Base-by-base conservation (phyloP, 1,140 invertebrate genomes). In the Centruroides vittatus region DNA sequence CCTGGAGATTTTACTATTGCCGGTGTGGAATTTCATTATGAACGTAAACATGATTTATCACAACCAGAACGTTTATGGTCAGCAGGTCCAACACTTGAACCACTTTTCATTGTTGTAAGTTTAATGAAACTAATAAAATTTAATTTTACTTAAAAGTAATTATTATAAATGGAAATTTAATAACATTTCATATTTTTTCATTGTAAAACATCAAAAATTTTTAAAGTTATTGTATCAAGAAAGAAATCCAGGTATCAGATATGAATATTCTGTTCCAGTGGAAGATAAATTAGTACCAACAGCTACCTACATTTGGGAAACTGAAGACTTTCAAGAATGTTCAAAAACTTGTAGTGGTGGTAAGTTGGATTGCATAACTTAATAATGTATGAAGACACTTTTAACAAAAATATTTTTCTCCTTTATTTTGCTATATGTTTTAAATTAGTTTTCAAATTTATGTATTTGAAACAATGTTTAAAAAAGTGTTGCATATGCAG, bases 241-340 rank as follows among this genome's bases (percentile, higher is more conserved):
- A 70, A 76, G 75, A 35, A 92, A 92, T 67, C 83, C 87, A 1
- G 91, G 90, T 0, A 82, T 97, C 5, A 75, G 85, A 60, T 96
- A 94, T 72, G 88, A 95, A 70, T 98, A 95, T 76, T 94, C 89
- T 64, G 78, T 95, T 34, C 89, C 89, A 0, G 82, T 82, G 51
- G 81, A 80, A 35, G 74, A 85, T 5, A 81, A 82, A 7, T 48
- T 35, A 3, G 79, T 82, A n/a, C 80, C 76, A 58, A 70, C 68
- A 55, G 84, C 86, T 61, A 80, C 79, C 36, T 94, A 93, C 72
- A 76, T 78, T 9, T 94, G 90, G 89, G 62, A 51, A 12, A 80
- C 80, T 68, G 86, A 84, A 48, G 82, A 86, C 61, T 97, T 87
- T 73, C 82, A 83, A 5, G 76, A 80, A 0, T 98, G 93, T 73